Evolutionary conservation across 2,797 vertebrate species (phyloP).

Genomic region (Phoeniculus purpureus): DNA sequence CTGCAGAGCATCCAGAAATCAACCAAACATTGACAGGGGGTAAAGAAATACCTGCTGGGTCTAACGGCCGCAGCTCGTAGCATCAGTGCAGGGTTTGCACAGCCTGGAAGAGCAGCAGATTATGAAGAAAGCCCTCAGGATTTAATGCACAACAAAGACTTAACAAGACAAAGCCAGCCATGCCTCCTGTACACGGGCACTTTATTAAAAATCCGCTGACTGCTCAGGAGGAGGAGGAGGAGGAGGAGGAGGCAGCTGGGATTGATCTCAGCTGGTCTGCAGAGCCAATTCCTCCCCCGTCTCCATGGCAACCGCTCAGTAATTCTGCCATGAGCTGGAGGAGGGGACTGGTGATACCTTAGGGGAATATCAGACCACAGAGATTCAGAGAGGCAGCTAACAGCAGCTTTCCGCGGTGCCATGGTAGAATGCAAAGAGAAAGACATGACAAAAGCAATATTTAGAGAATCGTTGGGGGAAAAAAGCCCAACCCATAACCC

Average conservation of each 20-base stretch:
- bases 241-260: constrained; percentile 7
- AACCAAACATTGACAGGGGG: background rate
- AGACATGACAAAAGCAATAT: accelerated
- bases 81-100: constrained; percentile 9
- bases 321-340: constrained; percentile 75
- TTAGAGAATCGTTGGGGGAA: accelerated
- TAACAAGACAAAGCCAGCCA: constrained; percentile 46
- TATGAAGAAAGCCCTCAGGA: constrained; percentile 47
- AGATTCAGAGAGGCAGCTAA: background rate
- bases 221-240: background rate
- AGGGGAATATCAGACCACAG: constrained; percentile 62
- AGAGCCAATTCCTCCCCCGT: constrained; percentile 25
- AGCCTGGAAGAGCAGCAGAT: constrained; percentile 27
- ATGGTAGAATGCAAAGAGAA: background rate
- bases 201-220: constrained; percentile 33
- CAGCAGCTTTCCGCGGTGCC: background rate
- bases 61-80: background rate
- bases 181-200: constrained; percentile 25
- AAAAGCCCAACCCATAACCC: too few species aligned
- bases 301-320: constrained; percentile 61
- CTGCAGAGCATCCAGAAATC: background rate
- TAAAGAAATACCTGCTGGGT: background rate
- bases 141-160: constrained; percentile 61
- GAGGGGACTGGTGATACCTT: constrained; percentile 61
- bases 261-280: constrained; percentile 49